Evolutionary conservation across 1,140 invertebrate species (phyloP).

Genomic region (Heliothis subflexa): DNA sequence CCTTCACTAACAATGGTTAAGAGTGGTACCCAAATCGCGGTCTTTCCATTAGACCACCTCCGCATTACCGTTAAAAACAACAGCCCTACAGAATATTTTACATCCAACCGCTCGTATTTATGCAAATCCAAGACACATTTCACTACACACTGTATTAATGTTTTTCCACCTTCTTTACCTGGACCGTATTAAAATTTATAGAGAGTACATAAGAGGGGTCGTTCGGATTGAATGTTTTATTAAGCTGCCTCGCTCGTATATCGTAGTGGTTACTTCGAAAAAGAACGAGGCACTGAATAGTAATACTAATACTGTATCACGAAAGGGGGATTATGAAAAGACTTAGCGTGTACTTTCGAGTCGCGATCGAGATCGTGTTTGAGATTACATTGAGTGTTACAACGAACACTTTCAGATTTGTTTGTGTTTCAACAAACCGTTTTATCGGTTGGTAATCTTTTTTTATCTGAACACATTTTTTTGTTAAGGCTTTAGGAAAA

Average conservation of each 20-base stretch:
- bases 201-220: conserved; percentile 38
- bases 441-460: conserved; percentile 26
- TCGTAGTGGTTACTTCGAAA: conserved; percentile 12
- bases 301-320: conserved; percentile 17
- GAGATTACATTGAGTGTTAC: conserved; percentile 21
- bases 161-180: conserved; percentile 35
- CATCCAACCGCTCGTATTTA: conserved; percentile 34
- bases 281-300: conserved; percentile 9
- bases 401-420: conserved; percentile 24
- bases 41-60: conserved; percentile 26
- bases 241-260: not conserved
- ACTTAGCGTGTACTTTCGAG: conserved; percentile 12
- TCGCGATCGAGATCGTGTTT: conserved; percentile 5
- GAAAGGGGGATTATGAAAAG: conserved; percentile 7
- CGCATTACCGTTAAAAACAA: conserved; percentile 34
- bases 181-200: conserved; percentile 48
- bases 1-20: conserved; percentile 15
- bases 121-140: conserved; percentile 41
- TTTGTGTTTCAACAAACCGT: conserved; percentile 23
- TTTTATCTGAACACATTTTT: conserved; percentile 16
- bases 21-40: conserved; percentile 4
- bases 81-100: conserved; percentile 37
- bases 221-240: conserved; percentile 41
- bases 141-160: conserved; percentile 23
- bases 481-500: conserved; percentile 21